These are phyloP conservation scores for Hybos culiciformis DNA, from an alignment of 2,888 invertebrate species.

Conservation along the genomic window DNA sequence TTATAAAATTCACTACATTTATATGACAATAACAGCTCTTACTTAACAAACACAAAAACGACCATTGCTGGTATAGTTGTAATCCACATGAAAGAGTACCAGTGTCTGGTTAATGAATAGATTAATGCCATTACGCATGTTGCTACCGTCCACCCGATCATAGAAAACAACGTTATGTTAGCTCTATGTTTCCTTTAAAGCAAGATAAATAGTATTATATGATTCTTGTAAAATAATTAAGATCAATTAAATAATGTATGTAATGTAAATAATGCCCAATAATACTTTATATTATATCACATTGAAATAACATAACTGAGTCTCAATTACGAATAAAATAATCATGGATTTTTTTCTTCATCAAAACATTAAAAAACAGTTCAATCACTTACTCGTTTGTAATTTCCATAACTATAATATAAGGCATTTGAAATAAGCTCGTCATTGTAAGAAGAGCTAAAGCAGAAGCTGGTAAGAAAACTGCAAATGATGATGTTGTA, in stretches of 20 bases:
- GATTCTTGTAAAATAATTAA: not conserved
- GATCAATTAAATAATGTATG: too few relatives aligned
- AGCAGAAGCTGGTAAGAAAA: constrained; percentile 35
- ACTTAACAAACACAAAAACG: constrained; percentile 37
- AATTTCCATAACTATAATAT: constrained; percentile 42
- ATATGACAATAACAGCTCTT: constrained; percentile 19
- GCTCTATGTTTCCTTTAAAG: constrained; percentile 36
- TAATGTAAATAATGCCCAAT: too few relatives aligned
- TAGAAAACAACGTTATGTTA: constrained; percentile 38
- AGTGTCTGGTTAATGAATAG: constrained; percentile 39
- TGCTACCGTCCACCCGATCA: constrained; percentile 41
- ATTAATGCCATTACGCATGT: constrained; percentile 38
- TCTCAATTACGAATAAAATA: too few relatives aligned
- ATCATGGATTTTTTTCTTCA: too few relatives aligned
- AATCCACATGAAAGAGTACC: constrained; percentile 38
- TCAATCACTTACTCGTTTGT: constrained; percentile 37
- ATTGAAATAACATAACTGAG: too few relatives aligned
- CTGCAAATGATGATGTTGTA: constrained; percentile 30
- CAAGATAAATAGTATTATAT: too few relatives aligned
- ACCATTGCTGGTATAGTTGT: constrained; percentile 36
- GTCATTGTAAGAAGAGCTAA: constrained; percentile 37
- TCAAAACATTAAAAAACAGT: too few relatives aligned
- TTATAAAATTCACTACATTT: not conserved
- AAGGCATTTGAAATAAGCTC: constrained; percentile 37
- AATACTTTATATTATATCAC: too few relatives aligned